Conservation (phyloP, 2,113 vertebrate genomes). For the Mesembrinibis cayennensis region DNA sequence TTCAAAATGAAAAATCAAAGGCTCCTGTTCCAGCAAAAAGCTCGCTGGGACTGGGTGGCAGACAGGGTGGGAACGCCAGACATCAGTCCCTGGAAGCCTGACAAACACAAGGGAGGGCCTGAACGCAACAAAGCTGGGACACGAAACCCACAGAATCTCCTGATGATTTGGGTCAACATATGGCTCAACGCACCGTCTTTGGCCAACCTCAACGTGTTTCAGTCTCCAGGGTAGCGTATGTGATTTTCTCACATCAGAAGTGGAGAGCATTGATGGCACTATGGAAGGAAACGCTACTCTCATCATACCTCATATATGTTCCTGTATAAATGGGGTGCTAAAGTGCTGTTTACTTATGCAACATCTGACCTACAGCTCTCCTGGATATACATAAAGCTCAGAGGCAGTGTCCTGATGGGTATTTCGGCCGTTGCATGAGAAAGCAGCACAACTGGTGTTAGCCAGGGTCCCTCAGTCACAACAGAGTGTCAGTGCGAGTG, state of each 20-base stretch:
- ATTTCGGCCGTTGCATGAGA: background rate
- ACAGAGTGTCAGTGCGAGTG: background rate
- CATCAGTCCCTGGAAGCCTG: constrained; percentile 57
- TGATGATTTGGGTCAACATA: constrained; percentile 58
- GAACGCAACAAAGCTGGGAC: constrained; percentile 38
- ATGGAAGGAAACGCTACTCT: background rate
- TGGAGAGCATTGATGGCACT: background rate
- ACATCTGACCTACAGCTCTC: background rate
- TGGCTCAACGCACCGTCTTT: background rate
- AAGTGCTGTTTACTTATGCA: background rate
- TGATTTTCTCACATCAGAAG: background rate
- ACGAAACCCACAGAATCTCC: constrained; percentile 21
- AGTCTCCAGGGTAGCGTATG: background rate
- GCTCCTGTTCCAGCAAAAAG: constrained; percentile 30
- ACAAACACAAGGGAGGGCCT: constrained; percentile 43
- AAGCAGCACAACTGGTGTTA: background rate
- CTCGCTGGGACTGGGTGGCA: constrained; percentile 44
- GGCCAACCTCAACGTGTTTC: background rate
- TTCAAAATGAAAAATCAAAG: constrained; percentile 49
- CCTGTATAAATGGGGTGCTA: background rate
- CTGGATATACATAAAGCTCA: background rate
- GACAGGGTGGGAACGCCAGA: constrained; percentile 64
- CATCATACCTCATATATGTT: rapidly evolving
- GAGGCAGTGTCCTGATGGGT: background rate
- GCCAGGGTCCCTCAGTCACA: background rate